phyloP scores from a whole-genome alignment of 2,113 vertebrate genomes.

The Eurystomus gularis region DNA sequence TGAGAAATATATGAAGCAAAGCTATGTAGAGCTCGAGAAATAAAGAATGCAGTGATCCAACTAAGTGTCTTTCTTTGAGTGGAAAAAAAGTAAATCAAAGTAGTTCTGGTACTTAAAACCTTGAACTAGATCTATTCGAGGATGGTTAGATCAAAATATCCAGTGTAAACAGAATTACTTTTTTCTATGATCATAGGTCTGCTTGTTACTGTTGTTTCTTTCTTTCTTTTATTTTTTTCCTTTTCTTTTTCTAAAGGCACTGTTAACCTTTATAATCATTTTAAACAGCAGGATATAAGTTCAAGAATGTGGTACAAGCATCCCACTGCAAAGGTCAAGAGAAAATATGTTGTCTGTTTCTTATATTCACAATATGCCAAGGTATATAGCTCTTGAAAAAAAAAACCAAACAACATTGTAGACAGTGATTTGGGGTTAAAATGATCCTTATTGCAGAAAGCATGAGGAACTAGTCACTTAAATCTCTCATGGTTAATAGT shows the following conservation, averaged over 20 bases:
- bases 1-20: neutral
- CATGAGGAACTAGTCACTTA: neutral
- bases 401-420: neutral
- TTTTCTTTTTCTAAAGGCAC: neutral
- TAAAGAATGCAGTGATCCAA: neutral
- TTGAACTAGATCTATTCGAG: neutral
- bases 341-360: neutral
- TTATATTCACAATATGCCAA: neutral
- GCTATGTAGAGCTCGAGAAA: neutral
- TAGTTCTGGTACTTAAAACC: neutral
- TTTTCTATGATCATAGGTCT: neutral
- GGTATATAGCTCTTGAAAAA: neutral
- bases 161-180: neutral
- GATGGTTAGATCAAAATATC: neutral
- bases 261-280: neutral
- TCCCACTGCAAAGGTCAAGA: neutral
- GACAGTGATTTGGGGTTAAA: neutral
- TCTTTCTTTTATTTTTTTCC: accelerated
- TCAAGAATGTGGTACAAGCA: neutral
- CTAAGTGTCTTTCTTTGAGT: neutral
- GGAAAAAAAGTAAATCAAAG: neutral
- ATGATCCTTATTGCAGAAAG: neutral
- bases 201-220: accelerated
- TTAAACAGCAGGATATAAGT: neutral
- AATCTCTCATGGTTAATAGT: neutral